phyloP scores from a whole-genome alignment of 2,113 vertebrate genomes.

The Vombatus ursinus region DNA sequence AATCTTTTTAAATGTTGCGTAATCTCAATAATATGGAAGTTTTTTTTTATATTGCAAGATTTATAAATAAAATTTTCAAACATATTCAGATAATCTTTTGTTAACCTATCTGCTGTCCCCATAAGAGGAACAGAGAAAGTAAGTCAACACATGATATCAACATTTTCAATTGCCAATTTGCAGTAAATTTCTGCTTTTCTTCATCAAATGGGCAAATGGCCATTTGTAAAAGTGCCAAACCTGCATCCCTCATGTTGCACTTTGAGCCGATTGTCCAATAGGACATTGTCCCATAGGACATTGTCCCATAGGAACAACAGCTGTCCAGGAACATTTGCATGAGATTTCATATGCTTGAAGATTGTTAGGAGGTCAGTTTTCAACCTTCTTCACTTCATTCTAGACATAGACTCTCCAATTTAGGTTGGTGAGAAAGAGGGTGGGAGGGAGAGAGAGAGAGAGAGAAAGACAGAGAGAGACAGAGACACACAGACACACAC shows the following conservation, averaged over 20 bases:
- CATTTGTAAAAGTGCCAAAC: slow-evolving; percentile 67
- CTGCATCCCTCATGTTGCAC: slow-evolving; percentile 39
- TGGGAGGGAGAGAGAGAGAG: not conserved
- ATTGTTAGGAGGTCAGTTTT: slow-evolving; percentile 62
- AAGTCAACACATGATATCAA: slow-evolving; percentile 43
- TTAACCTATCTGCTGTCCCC: not conserved
- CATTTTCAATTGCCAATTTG: slow-evolving; percentile 40
- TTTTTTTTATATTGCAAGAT: not conserved
- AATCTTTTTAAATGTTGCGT: not conserved
- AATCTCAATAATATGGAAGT: not conserved
- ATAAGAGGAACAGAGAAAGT: not conserved
- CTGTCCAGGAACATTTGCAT: slow-evolving; percentile 68
- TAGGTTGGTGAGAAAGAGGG: not conserved
- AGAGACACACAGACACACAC: too few relatives aligned
- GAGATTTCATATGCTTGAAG: slow-evolving; percentile 57
- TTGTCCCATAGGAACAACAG: slow-evolving; percentile 70
- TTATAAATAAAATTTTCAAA: not conserved
- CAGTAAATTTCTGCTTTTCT: slow-evolving; percentile 58
- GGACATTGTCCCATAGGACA: too few relatives aligned
- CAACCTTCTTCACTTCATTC: not conserved
- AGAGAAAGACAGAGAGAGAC: too few relatives aligned
- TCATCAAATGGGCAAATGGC: slow-evolving; percentile 32
- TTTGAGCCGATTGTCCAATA: too few relatives aligned
- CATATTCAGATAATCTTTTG: not conserved
- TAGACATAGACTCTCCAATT: slow-evolving; percentile 25